Conservation (phyloP, 1,140 invertebrate genomes). For the Drosophila santomea region DNA sequence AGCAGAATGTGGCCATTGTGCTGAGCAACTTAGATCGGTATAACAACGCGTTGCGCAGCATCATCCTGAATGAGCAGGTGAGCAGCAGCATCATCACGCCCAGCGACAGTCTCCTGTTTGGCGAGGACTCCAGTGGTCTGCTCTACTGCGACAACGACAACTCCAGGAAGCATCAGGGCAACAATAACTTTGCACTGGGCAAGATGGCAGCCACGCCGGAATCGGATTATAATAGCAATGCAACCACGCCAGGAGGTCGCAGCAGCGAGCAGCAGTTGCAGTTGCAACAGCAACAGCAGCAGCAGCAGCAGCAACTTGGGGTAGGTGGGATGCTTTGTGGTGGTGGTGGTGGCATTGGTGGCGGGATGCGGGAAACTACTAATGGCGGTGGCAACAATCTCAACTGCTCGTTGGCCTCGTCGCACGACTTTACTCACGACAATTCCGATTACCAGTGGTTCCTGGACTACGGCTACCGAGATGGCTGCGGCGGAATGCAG, state of each 20-base stretch:
- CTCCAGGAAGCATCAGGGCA: constrained; percentile 19
- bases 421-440: constrained; percentile 92
- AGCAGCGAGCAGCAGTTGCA: constrained; percentile 42
- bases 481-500: constrained; percentile 91
- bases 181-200: constrained; percentile 52
- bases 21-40: constrained; percentile 83
- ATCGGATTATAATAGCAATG: constrained; percentile 88
- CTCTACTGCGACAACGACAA: constrained; percentile 40
- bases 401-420: constrained; percentile 84
- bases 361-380: constrained; percentile 58
- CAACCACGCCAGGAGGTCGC: constrained; percentile 73
- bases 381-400: constrained; percentile 69
- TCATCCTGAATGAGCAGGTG: constrained; percentile 84
- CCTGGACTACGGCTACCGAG: constrained; percentile 93
- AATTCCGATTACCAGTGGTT: constrained; percentile 96
- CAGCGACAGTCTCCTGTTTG: constrained; percentile 54
- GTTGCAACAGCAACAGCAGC: constrained; percentile 48
- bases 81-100: constrained; percentile 44
- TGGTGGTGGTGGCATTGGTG: constrained; percentile 68
- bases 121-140: constrained; percentile 39
- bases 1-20: constrained; percentile 84
- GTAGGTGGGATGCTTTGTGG: constrained; percentile 79
- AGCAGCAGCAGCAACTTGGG: constrained; percentile 71
- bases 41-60: constrained; percentile 80
- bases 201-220: constrained; percentile 85